Base-by-base conservation (phyloP, 2,113 vertebrate species). In the Grammomys surdaster region DNA sequence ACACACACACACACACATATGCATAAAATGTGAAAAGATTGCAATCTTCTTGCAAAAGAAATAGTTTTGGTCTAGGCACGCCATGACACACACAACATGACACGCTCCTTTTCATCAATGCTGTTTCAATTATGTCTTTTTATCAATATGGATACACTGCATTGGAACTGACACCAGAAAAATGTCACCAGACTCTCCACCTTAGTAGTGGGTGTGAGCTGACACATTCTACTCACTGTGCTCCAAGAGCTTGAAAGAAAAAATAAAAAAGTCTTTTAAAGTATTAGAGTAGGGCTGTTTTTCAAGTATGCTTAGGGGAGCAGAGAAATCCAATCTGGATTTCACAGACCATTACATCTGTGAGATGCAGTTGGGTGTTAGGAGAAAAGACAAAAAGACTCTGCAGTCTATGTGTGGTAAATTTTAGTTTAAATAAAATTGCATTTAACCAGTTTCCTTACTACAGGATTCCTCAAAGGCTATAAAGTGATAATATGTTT, bases 271-370 rank as follows among this genome's bases (percentile, higher is more conserved):
- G 51, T 58, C 69, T 78, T 88, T 22, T 77, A 46, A 54, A 77
- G 76, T 19, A 20, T 8, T 77, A 6, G n/a, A 85, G 11, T 94
- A 10, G n/a, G 24, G 36, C 24, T 77, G 12, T 95, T 93, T 88
- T 92, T 56, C 48, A 54, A 88, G 91, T 92, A 73, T 88, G 90
- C n/a, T 92, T 84, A 80, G 31, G 63, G 56, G 51, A 95, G n/a
- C 72, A 92, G 48, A 92, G 60, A 90, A 88, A 91, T 96, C 56
- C 67, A 95, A 40, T 86, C 72, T 92, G 77, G n/a, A 89, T 96
- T 94, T 97, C 65, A 97, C 76, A 88, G 36, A 33, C 9, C 70
- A 73, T 96, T 93, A 82, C 56, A 58, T 95, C 36, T 67, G 54
- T 40, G 36, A 40, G 60, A 93, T 89, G 33, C 26, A 86, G 75